Evolutionary conservation across 1,140 invertebrate species (phyloP).

Genomic region (Pentalonia nigronervosa): DNA sequence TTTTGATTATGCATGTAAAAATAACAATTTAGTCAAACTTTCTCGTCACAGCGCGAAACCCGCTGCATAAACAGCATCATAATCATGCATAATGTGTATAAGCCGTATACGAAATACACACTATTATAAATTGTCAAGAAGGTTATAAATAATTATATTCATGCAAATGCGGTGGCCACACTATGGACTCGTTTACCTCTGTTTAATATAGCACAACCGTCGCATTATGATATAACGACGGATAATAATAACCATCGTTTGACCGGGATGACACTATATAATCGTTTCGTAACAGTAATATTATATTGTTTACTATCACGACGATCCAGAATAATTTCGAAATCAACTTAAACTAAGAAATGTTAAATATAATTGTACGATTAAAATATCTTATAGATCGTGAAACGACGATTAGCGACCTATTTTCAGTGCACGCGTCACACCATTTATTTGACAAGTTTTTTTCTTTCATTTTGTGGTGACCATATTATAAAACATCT

Average conservation of each 20-base stretch:
- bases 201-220: conserved; percentile 2
- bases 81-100: background rate
- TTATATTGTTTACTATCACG: background rate
- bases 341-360: background rate
- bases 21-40: background rate
- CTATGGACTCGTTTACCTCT: background rate
- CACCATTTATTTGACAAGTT: too few relatives aligned
- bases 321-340: background rate
- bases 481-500: too few relatives aligned
- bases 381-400: too few relatives aligned
- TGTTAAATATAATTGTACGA: too few relatives aligned
- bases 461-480: too few relatives aligned
- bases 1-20: background rate
- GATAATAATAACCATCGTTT: background rate
- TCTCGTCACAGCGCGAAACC: background rate
- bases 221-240: background rate
- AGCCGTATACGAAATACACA: background rate
- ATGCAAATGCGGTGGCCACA: background rate
- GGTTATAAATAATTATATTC: background rate
- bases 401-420: too few relatives aligned
- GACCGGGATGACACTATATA: background rate
- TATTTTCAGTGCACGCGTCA: too few relatives aligned
- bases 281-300: background rate
- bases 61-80: background rate
- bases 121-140: background rate